Evolutionary conservation across 1,140 invertebrate species (phyloP), one percentile per base, ranked within the genome.

Genomic region (Drosophila arizonae): DNA sequence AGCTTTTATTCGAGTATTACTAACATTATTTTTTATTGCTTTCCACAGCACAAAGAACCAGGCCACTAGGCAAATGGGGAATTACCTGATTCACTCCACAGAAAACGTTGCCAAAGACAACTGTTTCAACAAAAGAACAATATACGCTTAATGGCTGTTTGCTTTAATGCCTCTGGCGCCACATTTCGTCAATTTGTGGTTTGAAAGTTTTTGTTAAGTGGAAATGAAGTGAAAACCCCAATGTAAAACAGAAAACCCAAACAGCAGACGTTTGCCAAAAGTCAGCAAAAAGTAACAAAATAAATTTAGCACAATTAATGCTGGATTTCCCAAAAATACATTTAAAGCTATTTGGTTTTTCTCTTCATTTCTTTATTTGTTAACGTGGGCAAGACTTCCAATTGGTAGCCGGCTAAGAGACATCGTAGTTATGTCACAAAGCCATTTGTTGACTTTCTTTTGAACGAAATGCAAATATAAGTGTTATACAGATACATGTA

Each of bases 401-500:
- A 8, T 68, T 52, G 39, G 15, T 50, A 57, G 48, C 62, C 33
- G 54, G 39, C 58, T 52, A 36, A 72, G 69, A 28, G 69, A 28
- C 21, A 48, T 36, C 10, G 43, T 8, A 45, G 82, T 87, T 87
- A 87, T 88, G 82, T 87, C 82, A 87, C 77, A 70, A 50, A 77
- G 62, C 60, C 72, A 52, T 39, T 86, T 88, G 72, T 88, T 87
- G 82, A 87, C 82, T 87, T 87, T 87, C 82, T 87, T 87, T 87
- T 70, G 48, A 73, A 65, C 43, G 69, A 81, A 79, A 87, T 87
- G 82, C 79, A 86, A 85, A 85, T 86, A 78, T 28, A 28, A 56
- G 46, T 41, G 54, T 26, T 48, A 62, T 50, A 50, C 15, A 24
- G 17, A 8, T 36, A 21, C 5, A 51, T 51, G 36, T 39, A 15